Evolutionary conservation across 2,888 invertebrate species (phyloP).

Genomic region (Lepidonotus clava): DNA sequence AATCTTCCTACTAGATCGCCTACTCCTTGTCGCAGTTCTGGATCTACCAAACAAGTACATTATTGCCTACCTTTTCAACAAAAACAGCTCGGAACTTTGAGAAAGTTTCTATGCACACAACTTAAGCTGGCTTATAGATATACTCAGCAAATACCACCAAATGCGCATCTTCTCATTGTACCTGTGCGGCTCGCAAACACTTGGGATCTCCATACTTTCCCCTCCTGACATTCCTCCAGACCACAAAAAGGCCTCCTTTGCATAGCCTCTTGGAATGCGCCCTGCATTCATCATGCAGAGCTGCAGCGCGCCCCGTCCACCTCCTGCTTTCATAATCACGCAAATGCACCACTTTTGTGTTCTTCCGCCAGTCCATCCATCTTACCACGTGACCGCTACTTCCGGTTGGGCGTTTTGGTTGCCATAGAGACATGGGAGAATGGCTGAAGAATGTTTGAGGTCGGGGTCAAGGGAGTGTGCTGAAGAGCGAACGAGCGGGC

Average conservation of each 20-base stretch:
- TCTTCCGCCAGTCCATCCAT: slow-evolving; percentile 18
- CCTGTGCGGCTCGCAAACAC: background rate
- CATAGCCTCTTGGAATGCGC: background rate
- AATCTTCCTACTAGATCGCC: no score
- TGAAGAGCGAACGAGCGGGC: background rate
- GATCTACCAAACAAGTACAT: no score
- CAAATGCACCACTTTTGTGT: slow-evolving; percentile 43
- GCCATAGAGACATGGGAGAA: slow-evolving; percentile 12
- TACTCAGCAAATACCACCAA: no score
- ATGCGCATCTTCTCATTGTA: no score
- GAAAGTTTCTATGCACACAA: no score
- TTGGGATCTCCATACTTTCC: background rate
- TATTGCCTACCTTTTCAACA: no score
- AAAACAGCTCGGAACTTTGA: no score
- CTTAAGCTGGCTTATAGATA: no score
- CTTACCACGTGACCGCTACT: slow-evolving; percentile 20
- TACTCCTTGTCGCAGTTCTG: no score
- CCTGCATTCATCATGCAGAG: background rate
- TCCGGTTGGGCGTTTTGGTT: slow-evolving; percentile 34
- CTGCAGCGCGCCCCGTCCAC: background rate
- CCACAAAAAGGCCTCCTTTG: background rate
- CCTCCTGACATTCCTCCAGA: background rate
- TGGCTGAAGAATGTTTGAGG: slow-evolving; percentile 16
- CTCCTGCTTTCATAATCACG: background rate
- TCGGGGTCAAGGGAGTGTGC: slow-evolving; percentile 21